Conservation (phyloP, 2,113 vertebrate species). For the Seriola aureovittata region DNA sequence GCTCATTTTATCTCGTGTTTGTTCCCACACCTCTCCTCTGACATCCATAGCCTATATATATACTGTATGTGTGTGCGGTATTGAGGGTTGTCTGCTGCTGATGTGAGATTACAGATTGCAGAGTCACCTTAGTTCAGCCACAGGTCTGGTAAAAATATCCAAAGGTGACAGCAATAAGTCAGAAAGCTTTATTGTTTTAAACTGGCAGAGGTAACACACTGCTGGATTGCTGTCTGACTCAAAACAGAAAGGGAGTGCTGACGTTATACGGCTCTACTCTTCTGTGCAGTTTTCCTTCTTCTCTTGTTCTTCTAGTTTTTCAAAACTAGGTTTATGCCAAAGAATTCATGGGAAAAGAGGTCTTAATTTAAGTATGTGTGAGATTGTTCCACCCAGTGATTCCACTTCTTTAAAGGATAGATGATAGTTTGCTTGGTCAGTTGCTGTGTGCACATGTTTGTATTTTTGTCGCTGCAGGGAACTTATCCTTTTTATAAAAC, state of each 20-base stretch:
- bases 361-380: no score
- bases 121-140: not conserved
- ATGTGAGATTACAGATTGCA: not conserved
- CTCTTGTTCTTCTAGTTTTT: not conserved
- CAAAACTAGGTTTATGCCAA: not conserved
- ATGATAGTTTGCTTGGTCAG: not conserved
- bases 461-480: slow-evolving; percentile 7
- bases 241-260: not conserved
- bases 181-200: not conserved
- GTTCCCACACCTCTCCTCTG: not conserved
- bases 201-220: not conserved
- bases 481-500: slow-evolving; percentile 9
- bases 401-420: no score
- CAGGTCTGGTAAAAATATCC: not conserved
- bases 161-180: not conserved
- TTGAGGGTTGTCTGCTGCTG: no score
- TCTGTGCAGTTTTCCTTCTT: not conserved
- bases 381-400: no score
- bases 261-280: not conserved
- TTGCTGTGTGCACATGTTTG: not conserved
- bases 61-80: no score
- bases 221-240: not conserved
- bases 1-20: not conserved
- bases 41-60: not conserved
- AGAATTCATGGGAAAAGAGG: not conserved